A percentile compares a stretch with the other conserved stretches of the same genome.
Conservation (phyloP, 2,888 invertebrate genomes). For the Euclidia mi region DNA sequence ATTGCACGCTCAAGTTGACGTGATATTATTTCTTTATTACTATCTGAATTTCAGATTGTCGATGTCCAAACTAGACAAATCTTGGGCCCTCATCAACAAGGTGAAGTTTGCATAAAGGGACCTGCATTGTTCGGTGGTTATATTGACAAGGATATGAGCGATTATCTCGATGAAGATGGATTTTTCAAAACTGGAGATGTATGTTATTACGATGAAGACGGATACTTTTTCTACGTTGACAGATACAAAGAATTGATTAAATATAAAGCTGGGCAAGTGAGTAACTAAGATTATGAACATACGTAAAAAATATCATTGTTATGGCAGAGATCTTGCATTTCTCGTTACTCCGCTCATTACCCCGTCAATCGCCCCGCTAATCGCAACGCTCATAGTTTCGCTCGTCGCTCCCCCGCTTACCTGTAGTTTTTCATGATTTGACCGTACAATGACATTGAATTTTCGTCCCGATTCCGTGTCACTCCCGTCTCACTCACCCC, state of each 20-base stretch:
- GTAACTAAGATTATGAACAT: constrained; percentile 21
- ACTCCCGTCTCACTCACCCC: too few species aligned
- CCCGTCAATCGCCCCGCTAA: too few species aligned
- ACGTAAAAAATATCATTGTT: too few species aligned
- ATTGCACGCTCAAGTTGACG: too few species aligned
- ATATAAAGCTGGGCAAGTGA: constrained; percentile 78
- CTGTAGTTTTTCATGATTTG: too few species aligned
- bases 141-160: constrained; percentile 64
- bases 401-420: too few species aligned
- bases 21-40: too few species aligned
- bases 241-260: constrained; percentile 81
- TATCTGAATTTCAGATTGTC: constrained; percentile 64
- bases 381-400: too few species aligned
- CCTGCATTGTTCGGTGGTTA: constrained; percentile 73
- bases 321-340: too few species aligned
- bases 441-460: too few species aligned
- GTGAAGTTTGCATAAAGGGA: constrained; percentile 77
- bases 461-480: too few species aligned
- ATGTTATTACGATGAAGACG: constrained; percentile 77
- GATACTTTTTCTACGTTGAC: constrained; percentile 75
- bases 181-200: constrained; percentile 79
- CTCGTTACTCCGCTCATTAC: too few species aligned
- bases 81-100: constrained; percentile 70
- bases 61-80: constrained; percentile 70
- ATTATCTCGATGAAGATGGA: constrained; percentile 72